A percentile compares a stretch with the other conserved stretches of the same genome.
These are phyloP conservation scores for Doryteuthis pealeii DNA, from an alignment of 1,140 invertebrate species.

Conservation along the genomic window DNA sequence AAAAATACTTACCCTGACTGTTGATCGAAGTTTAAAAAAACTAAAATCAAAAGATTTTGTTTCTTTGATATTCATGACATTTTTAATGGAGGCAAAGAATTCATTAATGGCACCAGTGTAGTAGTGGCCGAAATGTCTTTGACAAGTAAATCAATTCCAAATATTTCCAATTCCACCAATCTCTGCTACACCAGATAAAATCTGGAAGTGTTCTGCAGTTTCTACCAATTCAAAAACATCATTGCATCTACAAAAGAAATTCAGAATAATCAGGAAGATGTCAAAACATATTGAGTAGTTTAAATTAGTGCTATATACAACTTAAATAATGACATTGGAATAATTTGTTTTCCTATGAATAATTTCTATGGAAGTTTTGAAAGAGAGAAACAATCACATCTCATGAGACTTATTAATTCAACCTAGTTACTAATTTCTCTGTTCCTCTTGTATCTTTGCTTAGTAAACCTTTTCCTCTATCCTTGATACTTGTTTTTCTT, in stretches of 20 bases:
- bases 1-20: slow-evolving; percentile 51
- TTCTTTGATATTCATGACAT: slow-evolving; percentile 57
- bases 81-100: slow-evolving; percentile 53
- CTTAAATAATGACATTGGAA: too few relatives aligned
- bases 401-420: too few relatives aligned
- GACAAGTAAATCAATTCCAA: slow-evolving; percentile 57
- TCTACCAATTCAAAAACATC: slow-evolving; percentile 59
- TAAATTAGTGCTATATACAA: too few relatives aligned
- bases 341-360: too few relatives aligned
- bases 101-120: slow-evolving; percentile 52
- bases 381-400: too few relatives aligned
- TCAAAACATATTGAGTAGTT: too few relatives aligned
- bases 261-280: neutral
- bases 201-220: slow-evolving; percentile 58
- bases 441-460: too few relatives aligned
- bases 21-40: slow-evolving; percentile 58
- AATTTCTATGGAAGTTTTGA: too few relatives aligned
- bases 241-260: slow-evolving; percentile 54
- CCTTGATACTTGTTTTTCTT: too few relatives aligned
- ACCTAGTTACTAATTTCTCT: too few relatives aligned
- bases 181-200: slow-evolving; percentile 55
- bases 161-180: slow-evolving; percentile 57
- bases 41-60: slow-evolving; percentile 56
- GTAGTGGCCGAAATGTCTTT: slow-evolving; percentile 56
- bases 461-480: too few relatives aligned